phyloP scores from a whole-genome alignment of 2,888 invertebrate genomes.

The Eilema griseolum region DNA sequence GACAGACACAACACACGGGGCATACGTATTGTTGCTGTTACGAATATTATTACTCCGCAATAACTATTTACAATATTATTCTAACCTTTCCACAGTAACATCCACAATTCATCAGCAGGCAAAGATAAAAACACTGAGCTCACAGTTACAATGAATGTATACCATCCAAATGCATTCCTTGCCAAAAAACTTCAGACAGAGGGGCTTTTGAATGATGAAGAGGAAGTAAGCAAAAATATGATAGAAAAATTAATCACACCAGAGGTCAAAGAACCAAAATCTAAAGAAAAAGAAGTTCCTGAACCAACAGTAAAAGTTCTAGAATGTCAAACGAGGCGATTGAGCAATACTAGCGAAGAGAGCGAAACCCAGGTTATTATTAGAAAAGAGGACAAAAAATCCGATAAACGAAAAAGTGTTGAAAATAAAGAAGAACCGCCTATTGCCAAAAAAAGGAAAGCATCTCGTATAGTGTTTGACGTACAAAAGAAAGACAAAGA shows the following conservation, averaged over 20 bases:
- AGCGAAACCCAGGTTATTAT: constrained; percentile 73
- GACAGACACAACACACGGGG: too few relatives aligned
- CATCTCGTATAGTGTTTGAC: constrained; percentile 88
- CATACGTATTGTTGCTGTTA: too few relatives aligned
- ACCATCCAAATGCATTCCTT: constrained; percentile 83
- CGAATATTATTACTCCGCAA: too few relatives aligned
- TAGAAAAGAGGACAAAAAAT: constrained; percentile 52
- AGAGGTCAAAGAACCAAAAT: constrained; percentile 34
- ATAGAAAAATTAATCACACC: constrained; percentile 37
- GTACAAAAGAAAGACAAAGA: constrained; percentile 69
- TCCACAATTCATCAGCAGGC: constrained; percentile 72
- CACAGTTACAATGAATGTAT: constrained; percentile 93
- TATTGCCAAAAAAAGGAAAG: constrained; percentile 73
- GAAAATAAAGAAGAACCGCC: constrained; percentile 51
- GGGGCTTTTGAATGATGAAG: constrained; percentile 74
- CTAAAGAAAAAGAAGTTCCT: constrained; percentile 32
- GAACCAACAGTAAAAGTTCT: constrained; percentile 35
- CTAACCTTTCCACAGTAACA: constrained; percentile 65
- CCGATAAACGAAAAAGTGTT: constrained; percentile 56
- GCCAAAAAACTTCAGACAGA: constrained; percentile 81
- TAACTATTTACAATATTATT: neutral
- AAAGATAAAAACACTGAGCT: constrained; percentile 90
- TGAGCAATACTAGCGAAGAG: constrained; percentile 71
- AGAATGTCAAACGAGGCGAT: constrained; percentile 31
- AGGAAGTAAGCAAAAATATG: constrained; percentile 49